phyloP scores from a whole-genome alignment of 1,140 invertebrate species.

The Zaprionus kolodkinae region DNA sequence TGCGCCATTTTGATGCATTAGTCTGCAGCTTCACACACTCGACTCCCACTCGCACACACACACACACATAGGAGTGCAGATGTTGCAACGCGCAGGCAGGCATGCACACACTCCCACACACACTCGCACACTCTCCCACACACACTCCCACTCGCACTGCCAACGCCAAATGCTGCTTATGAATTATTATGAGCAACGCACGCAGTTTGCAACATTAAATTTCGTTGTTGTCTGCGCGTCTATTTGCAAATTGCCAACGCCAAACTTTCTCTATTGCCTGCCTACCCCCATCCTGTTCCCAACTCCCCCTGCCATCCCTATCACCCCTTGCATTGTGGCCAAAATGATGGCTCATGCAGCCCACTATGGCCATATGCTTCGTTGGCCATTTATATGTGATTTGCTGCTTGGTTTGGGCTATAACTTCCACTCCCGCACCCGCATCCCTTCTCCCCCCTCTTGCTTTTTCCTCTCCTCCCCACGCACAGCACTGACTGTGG shows the following conservation, averaged over 20 bases:
- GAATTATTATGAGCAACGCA: conserved; percentile 80
- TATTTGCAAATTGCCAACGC: conserved; percentile 72
- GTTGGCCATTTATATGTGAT: conserved; percentile 78
- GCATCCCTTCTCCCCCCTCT: neutral
- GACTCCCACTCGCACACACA: conserved; percentile 39
- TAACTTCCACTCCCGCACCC: too few species aligned
- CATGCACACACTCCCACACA: conserved; percentile 50
- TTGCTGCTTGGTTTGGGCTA: conserved; percentile 67
- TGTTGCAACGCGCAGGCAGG: neutral
- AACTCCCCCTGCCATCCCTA: neutral
- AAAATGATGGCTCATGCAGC: conserved; percentile 13
- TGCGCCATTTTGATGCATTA: conserved; percentile 77
- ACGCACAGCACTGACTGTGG: conserved; percentile 8
- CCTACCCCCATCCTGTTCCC: neutral
- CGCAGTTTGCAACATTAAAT: conserved; percentile 80
- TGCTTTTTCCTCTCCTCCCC: conserved; percentile 10
- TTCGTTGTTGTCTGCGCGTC: conserved; percentile 71
- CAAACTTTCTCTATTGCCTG: conserved; percentile 52
- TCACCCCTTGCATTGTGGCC: neutral
- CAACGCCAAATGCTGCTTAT: conserved; percentile 77
- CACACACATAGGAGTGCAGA: too few species aligned
- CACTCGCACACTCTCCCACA: conserved; percentile 26
- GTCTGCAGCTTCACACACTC: conserved; percentile 77
- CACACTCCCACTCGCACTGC: conserved; percentile 46
- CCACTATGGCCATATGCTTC: conserved; percentile 40